Evolutionary conservation across 2,113 vertebrate genomes (phyloP).

Genomic region (Melanocharis versteri): DNA sequence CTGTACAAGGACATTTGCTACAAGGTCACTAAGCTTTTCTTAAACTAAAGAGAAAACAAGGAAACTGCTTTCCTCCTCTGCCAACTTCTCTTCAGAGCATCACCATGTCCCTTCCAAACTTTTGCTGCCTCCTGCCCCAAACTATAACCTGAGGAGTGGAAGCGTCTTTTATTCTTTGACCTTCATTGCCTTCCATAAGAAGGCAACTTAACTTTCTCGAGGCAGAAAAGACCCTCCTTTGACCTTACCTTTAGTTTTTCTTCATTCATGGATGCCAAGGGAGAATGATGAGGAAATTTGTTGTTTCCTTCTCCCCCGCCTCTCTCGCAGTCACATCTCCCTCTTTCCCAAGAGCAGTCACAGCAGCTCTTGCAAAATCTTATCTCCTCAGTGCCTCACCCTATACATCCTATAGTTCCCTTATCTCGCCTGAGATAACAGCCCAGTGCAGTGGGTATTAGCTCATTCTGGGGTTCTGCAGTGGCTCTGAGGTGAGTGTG

Average conservation of each 20-base stretch:
- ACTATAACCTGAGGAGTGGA: not conserved
- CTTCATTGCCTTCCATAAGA: not conserved
- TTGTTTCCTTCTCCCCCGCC: not conserved
- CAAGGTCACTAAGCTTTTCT: not conserved
- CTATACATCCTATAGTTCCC: not conserved
- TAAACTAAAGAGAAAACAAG: not conserved
- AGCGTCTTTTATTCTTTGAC: not conserved
- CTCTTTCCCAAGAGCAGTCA: not conserved
- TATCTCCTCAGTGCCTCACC: not conserved
- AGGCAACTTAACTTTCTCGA: not conserved
- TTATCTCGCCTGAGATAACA: not conserved
- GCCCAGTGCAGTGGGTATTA: not conserved
- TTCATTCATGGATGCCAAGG: not conserved
- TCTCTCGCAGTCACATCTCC: not conserved
- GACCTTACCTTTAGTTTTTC: not conserved
- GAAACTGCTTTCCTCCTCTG: not conserved
- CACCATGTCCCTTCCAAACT: not conserved
- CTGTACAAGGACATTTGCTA: not conserved
- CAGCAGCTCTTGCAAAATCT: not conserved
- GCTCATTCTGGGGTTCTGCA: not conserved
- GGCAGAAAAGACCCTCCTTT: not conserved
- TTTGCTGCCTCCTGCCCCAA: not conserved
- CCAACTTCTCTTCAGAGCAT: not conserved
- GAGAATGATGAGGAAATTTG: not conserved
- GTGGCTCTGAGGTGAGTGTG: not conserved